Percentiles rank a stretch among this genome's conserved stretches.
phyloP scores from a whole-genome alignment of 2,113 vertebrate genomes.

The Oncorhynchus kisutch region DNA sequence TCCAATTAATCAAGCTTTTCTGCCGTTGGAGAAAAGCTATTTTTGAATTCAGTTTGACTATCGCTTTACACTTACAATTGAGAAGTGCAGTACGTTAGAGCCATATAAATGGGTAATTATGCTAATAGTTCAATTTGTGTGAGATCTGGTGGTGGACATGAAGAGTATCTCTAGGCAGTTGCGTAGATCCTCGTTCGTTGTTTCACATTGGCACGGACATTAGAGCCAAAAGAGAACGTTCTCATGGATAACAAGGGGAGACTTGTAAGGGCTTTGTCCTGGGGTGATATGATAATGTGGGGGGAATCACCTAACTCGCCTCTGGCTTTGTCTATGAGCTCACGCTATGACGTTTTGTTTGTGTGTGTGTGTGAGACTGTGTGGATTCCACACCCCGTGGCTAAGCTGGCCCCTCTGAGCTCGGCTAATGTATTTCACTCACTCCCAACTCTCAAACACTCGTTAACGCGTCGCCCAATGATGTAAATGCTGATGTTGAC shows the following conservation, averaged over 20 bases:
- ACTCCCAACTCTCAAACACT: constrained; percentile 26
- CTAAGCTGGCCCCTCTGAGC: constrained; percentile 15
- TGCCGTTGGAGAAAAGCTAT: constrained; percentile 44
- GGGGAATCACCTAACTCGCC: neutral
- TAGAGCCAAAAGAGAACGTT: constrained; percentile 20
- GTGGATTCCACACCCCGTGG: constrained; percentile 31
- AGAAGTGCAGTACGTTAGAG: constrained; percentile 67
- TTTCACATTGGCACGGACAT: neutral
- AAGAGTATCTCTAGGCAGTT: constrained; percentile 53
- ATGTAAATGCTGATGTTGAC: constrained; percentile 45
- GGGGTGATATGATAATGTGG: constrained; percentile 31
- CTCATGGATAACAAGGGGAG: constrained; percentile 42
- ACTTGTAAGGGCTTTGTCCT: constrained; percentile 49
- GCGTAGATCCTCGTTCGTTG: constrained; percentile 1
- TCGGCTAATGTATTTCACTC: constrained; percentile 28
- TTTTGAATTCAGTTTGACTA: constrained; percentile 64
- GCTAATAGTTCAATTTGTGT: constrained; percentile 66
- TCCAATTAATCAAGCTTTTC: neutral
- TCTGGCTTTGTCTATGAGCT: constrained; percentile 4
- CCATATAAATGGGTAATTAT: constrained; percentile 71
- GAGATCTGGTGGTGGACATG: constrained; percentile 55
- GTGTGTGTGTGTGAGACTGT: neutral
- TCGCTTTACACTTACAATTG: constrained; percentile 69
- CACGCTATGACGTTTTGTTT: constrained; percentile 32
- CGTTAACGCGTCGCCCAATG: constrained; percentile 39